Conservation (phyloP, 2,888 invertebrate genomes). For the Leucoptera coffeella region DNA sequence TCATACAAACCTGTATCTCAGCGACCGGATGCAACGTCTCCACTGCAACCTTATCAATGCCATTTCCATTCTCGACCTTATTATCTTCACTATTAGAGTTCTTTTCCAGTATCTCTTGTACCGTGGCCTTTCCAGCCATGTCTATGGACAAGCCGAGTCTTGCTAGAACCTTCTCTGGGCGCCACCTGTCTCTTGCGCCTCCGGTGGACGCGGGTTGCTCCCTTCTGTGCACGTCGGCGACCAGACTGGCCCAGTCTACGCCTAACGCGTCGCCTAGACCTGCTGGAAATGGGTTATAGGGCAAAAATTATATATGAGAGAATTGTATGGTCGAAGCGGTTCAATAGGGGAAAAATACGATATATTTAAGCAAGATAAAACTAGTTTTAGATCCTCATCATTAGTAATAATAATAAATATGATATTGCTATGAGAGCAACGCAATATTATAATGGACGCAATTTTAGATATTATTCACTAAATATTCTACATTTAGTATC, state of each 20-base stretch:
- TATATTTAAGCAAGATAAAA: no score
- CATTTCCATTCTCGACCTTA: constrained; percentile 19
- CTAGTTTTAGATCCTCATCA: no score
- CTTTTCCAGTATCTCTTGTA: constrained; percentile 26
- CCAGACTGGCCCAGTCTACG: constrained; percentile 91
- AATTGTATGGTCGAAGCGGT: no score
- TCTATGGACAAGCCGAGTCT: constrained; percentile 75
- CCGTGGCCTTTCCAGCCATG: constrained; percentile 61
- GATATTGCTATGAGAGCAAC: no score
- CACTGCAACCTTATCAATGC: constrained; percentile 15
- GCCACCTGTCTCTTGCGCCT: constrained; percentile 72
- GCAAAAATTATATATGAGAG: neutral
- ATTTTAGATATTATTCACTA: no score
- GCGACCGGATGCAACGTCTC: constrained; percentile 46
- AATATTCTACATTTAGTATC: no score
- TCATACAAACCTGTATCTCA: constrained; percentile 31
- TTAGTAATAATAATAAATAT: no score
- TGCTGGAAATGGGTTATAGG: constrained; percentile 16
- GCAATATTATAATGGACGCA: no score
- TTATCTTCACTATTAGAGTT: constrained; percentile 13
- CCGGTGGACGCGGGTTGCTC: constrained; percentile 40
- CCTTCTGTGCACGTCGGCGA: constrained; percentile 64
- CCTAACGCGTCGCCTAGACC: constrained; percentile 87
- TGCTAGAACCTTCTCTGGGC: constrained; percentile 70
- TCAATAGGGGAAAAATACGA: no score